Evolutionary conservation across 2,113 vertebrate species (phyloP).

Genomic region (Strigops habroptila): DNA sequence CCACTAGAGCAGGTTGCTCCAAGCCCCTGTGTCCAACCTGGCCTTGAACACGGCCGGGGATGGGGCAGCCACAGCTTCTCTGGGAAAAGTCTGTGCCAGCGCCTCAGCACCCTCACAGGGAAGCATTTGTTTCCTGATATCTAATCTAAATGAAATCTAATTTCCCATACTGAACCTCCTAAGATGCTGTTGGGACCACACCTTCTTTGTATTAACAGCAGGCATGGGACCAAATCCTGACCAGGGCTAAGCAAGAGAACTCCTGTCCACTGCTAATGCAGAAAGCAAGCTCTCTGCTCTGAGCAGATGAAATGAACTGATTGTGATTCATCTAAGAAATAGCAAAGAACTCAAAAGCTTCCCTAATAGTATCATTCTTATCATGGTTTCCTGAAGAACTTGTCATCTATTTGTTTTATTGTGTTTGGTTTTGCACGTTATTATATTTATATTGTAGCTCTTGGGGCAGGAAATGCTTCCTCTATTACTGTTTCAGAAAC

Average conservation of each 20-base stretch:
- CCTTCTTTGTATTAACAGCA: not conserved
- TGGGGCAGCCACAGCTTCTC: not conserved
- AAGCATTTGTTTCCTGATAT: not conserved
- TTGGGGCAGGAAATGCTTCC: not conserved
- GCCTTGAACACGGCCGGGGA: no score
- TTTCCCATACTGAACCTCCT: not conserved
- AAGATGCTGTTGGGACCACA: not conserved
- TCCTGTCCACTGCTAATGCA: not conserved
- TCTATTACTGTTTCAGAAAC: not conserved
- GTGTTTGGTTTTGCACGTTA: not conserved
- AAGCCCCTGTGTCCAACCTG: not conserved
- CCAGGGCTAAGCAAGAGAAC: not conserved
- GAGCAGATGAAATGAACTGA: not conserved
- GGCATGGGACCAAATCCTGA: not conserved
- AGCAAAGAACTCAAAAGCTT: not conserved
- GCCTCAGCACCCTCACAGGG: not conserved
- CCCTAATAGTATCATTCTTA: not conserved
- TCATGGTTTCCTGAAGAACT: not conserved
- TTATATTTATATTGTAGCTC: not conserved
- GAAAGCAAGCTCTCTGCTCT: not conserved
- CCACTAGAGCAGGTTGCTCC: not conserved
- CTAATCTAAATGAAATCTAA: not conserved
- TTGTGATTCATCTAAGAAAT: not conserved
- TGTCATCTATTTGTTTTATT: not conserved
- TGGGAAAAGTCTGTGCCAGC: not conserved